A percentile compares a stretch with the other conserved stretches of the same genome.
Evolutionary conservation across 1,140 invertebrate species (phyloP).

Genomic region (Latrodectus geometricus): DNA sequence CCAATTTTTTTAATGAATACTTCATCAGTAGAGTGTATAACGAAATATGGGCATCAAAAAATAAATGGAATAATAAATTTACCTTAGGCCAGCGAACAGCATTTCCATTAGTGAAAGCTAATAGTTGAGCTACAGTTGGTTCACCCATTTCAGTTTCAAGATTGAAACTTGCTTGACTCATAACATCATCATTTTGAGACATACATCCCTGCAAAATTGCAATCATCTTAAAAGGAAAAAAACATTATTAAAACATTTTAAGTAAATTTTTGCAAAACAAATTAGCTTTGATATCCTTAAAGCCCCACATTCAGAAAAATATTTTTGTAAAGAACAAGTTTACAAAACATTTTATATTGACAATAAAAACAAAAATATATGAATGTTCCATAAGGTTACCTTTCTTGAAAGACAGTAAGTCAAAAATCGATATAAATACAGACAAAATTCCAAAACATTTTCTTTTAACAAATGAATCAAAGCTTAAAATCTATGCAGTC

Average conservation of each 20-base stretch:
- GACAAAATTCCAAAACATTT: too few relatives aligned
- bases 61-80: background rate
- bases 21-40: background rate
- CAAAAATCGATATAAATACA: too few relatives aligned
- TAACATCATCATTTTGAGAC: constrained; percentile 62
- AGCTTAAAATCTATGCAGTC: too few relatives aligned
- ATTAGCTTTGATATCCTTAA: too few relatives aligned
- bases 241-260: background rate
- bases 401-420: too few relatives aligned
- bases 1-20: background rate
- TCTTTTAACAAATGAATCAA: too few relatives aligned
- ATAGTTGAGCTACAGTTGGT: constrained; percentile 61
- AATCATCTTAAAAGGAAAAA: constrained; percentile 49
- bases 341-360: too few relatives aligned
- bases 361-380: too few relatives aligned
- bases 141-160: constrained; percentile 59
- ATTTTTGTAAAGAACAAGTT: too few relatives aligned
- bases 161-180: constrained; percentile 61
- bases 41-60: background rate
- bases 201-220: constrained; percentile 58
- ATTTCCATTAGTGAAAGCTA: constrained; percentile 46
- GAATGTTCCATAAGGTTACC: too few relatives aligned
- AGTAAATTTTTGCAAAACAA: too few relatives aligned
- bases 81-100: constrained; percentile 65
- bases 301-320: too few relatives aligned